Conservation (phyloP, 1,140 invertebrate species). For the Cotesia glomerata region DNA sequence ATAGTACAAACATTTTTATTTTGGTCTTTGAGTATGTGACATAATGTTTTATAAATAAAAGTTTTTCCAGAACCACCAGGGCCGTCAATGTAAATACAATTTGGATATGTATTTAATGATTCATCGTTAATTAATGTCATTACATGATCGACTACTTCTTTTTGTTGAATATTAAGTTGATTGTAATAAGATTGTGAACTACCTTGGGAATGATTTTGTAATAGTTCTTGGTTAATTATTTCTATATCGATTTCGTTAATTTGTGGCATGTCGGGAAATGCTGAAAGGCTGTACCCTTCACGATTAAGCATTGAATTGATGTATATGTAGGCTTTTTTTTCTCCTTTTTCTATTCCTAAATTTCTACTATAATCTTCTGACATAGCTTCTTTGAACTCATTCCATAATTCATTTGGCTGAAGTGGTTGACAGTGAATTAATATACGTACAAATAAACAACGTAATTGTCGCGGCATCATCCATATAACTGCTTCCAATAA, state of each 20-base stretch:
- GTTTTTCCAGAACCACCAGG: background rate
- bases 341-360: background rate
- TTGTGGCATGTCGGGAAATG: background rate
- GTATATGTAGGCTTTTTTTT: background rate
- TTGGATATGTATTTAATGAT: background rate
- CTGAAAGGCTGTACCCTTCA: background rate
- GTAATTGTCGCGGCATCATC: slow-evolving; percentile 9
- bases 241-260: background rate
- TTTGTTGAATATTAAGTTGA: background rate
- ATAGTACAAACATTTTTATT: background rate
- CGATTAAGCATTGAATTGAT: background rate
- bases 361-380: background rate
- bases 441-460: slow-evolving; percentile 9
- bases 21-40: background rate
- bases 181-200: background rate
- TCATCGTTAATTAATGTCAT: background rate
- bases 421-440: background rate
- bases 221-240: background rate
- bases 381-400: background rate
- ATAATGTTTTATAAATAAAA: background rate
- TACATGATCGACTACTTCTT: background rate
- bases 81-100: background rate
- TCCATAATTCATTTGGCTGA: background rate
- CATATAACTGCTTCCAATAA: slow-evolving; percentile 9
- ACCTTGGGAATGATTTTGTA: background rate